A percentile compares a stretch with the other conserved stretches of the same genome.
phyloP scores from a whole-genome alignment of 2,888 invertebrate species.

The Chrysolina haemoptera region DNA sequence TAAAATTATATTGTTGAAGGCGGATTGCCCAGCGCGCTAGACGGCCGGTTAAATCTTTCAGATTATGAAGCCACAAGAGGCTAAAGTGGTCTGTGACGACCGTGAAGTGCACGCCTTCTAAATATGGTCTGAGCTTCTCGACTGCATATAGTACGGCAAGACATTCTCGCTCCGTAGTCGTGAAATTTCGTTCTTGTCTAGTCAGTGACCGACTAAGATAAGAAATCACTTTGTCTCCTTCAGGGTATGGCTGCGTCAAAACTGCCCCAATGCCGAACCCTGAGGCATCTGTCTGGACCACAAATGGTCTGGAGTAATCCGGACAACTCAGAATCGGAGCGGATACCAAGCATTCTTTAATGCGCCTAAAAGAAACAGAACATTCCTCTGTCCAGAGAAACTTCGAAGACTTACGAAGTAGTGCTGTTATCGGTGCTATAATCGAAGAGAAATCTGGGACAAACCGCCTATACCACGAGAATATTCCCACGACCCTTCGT shows the following conservation, averaged over 20 bases:
- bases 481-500: slow-evolving; percentile 36
- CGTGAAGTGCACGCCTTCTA: slow-evolving; percentile 41
- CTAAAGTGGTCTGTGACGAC: slow-evolving; percentile 46
- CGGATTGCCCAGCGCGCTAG: slow-evolving; percentile 43
- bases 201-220: slow-evolving; percentile 15
- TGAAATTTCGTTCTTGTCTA: slow-evolving; percentile 26
- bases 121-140: slow-evolving; percentile 43
- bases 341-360: slow-evolving; percentile 31
- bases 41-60: slow-evolving; percentile 38
- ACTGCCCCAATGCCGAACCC: slow-evolving; percentile 32
- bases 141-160: slow-evolving; percentile 15
- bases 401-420: slow-evolving; percentile 28
- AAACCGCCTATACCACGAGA: slow-evolving; percentile 44
- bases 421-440: slow-evolving; percentile 37
- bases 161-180: background rate
- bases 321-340: slow-evolving; percentile 36
- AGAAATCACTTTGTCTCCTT: slow-evolving; percentile 25
- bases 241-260: slow-evolving; percentile 22
- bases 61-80: slow-evolving; percentile 37
- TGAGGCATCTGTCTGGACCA: slow-evolving; percentile 31
- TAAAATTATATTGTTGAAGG: slow-evolving; percentile 38
- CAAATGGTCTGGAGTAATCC: slow-evolving; percentile 26
- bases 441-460: slow-evolving; percentile 38
- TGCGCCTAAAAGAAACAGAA: slow-evolving; percentile 19
- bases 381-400: slow-evolving; percentile 32